These are phyloP conservation scores for Lophochroa leadbeateri DNA, from an alignment of 2,113 vertebrate species.

Conservation along the genomic window DNA sequence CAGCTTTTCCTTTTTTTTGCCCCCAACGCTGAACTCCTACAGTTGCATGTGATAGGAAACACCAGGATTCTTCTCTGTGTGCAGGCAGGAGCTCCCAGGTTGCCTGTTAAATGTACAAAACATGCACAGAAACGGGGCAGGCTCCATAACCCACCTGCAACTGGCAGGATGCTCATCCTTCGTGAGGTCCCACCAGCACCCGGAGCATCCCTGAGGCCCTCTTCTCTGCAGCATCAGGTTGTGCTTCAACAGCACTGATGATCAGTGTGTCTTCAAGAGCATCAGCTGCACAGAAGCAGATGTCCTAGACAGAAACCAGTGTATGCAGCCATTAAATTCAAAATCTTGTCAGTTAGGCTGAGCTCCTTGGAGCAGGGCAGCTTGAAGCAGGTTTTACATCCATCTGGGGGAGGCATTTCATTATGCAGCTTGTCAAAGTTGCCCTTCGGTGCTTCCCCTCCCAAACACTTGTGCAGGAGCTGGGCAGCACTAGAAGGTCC, in stretches of 20 bases:
- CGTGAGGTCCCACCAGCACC: neutral
- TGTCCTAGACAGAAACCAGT: neutral
- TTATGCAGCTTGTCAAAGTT: neutral
- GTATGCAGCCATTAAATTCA: neutral
- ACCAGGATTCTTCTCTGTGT: neutral
- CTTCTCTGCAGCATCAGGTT: neutral
- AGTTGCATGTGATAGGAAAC: neutral
- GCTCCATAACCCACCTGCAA: neutral
- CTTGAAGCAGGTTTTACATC: neutral
- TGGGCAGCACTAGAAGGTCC: neutral
- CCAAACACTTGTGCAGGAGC: neutral
- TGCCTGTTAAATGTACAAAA: neutral
- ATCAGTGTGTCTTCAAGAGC: rapidly evolving
- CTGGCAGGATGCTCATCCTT: neutral
- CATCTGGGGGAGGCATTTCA: neutral
- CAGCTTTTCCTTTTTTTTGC: neutral
- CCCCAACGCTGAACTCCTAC: neutral
- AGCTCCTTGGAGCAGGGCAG: neutral
- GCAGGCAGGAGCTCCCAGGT: neutral
- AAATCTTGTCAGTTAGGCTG: neutral
- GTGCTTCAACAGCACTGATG: neutral
- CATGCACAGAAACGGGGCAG: neutral
- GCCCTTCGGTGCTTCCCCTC: neutral
- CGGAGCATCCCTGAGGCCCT: neutral
- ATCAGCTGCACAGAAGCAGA: neutral